Conservation (phyloP, 2,797 vertebrate genomes). For the Apogon hyalosoma region DNA sequence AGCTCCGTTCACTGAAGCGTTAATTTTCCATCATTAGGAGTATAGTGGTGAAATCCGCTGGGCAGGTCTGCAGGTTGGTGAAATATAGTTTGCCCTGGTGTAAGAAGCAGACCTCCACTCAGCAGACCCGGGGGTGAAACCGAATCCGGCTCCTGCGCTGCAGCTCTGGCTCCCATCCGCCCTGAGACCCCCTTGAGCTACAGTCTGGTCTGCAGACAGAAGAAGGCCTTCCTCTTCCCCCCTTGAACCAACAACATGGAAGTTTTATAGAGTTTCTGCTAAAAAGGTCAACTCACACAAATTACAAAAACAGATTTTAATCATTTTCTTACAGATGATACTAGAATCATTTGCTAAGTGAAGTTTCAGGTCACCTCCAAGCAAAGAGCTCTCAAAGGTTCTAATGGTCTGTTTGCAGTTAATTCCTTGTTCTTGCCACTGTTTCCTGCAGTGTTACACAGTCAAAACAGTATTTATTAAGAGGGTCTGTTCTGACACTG, state of each 20-base stretch:
- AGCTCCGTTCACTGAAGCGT: conserved; percentile 71
- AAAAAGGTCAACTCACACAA: conserved; percentile 41
- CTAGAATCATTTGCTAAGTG: background rate
- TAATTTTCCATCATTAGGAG: conserved; percentile 81
- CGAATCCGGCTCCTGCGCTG: conserved; percentile 63
- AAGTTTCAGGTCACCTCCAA: background rate
- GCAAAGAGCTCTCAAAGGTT: too few species aligned
- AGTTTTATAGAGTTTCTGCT: conserved; percentile 30
- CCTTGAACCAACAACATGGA: conserved; percentile 17
- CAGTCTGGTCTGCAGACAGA: conserved; percentile 57
- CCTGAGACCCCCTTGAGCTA: conserved; percentile 60
- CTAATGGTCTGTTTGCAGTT: too few species aligned
- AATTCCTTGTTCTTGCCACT: too few species aligned
- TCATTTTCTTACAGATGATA: conserved; percentile 1
- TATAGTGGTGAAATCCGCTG: conserved; percentile 62
- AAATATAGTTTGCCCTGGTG: conserved; percentile 71
- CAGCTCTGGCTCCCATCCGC: conserved; percentile 69
- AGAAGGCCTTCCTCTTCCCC: conserved; percentile 51
- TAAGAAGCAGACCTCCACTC: conserved; percentile 72
- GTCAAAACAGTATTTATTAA: too few species aligned
- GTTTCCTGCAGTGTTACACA: too few species aligned
- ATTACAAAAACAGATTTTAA: conserved; percentile 33
- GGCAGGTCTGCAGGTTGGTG: conserved; percentile 69
- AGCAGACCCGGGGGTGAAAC: conserved; percentile 74
- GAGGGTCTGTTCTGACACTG: too few species aligned